Conservation (phyloP, 2,113 vertebrate species). For the Podocnemis expansa region DNA sequence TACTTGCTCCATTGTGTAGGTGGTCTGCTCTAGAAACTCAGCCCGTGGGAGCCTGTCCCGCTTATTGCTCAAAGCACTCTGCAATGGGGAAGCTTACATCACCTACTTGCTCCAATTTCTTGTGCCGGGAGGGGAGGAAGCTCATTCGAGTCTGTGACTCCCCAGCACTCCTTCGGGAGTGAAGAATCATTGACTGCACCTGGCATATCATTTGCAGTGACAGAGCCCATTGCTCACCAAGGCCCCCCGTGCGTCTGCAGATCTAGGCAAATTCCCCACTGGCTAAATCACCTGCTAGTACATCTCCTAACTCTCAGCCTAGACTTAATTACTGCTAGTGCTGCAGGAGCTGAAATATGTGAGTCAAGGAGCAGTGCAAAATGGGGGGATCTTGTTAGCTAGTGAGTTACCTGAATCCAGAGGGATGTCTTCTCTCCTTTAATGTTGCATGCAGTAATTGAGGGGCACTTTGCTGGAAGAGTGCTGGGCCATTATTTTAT, state of each 20-base stretch:
- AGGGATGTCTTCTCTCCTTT: not conserved
- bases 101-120: not conserved
- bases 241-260: not conserved
- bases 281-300: slow-evolving; percentile 16
- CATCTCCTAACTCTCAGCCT: not conserved
- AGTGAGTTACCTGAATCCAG: slow-evolving; percentile 1
- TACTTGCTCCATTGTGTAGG: not conserved
- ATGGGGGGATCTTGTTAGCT: slow-evolving; percentile 54
- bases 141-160: not conserved
- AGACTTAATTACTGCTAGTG: slow-evolving; percentile 63
- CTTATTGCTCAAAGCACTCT: not conserved
- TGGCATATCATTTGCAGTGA: not conserved
- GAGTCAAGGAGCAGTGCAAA: slow-evolving; percentile 36
- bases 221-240: not conserved
- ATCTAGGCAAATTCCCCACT: not conserved
- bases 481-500: not conserved
- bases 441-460: not conserved
- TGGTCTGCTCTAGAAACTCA: not conserved
- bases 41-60: not conserved
- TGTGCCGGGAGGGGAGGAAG: not conserved
- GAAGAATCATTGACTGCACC: not conserved
- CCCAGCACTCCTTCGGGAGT: not conserved
- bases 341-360: slow-evolving; percentile 37
- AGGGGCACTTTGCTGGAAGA: not conserved
- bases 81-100: not conserved